Percentiles rank a stretch among this genome's conserved stretches.
These are phyloP conservation scores for Drosophila phalerata DNA, from an alignment of 2,888 invertebrate species.

Conservation along the genomic window DNA sequence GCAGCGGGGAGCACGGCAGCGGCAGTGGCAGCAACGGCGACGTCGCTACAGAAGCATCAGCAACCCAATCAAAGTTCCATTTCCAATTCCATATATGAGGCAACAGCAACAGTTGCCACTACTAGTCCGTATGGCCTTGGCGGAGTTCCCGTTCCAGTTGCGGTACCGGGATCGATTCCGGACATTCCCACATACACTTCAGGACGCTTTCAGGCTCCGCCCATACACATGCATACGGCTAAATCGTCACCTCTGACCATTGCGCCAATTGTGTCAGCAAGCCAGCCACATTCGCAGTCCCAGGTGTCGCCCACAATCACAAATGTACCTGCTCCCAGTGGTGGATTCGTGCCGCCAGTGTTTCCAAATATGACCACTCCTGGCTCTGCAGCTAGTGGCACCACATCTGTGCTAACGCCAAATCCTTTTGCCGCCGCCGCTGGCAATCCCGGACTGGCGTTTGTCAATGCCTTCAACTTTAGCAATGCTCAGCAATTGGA, in stretches of 20 bases:
- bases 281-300: slow-evolving; percentile 37
- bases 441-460: slow-evolving; percentile 53
- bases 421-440: slow-evolving; percentile 73
- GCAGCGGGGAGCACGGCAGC: slow-evolving; percentile 19
- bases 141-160: slow-evolving; percentile 45
- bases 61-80: slow-evolving; percentile 40
- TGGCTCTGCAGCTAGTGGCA: slow-evolving; percentile 29
- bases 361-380: slow-evolving; percentile 65
- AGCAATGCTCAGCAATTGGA: slow-evolving; percentile 77
- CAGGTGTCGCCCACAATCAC: slow-evolving; percentile 72
- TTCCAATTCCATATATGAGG: slow-evolving; percentile 45
- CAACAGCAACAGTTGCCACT: slow-evolving; percentile 38
- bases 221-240: slow-evolving; percentile 59
- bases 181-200: slow-evolving; percentile 64
- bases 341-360: slow-evolving; percentile 77
- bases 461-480: slow-evolving; percentile 69
- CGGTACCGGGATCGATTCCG: slow-evolving; percentile 42
- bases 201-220: slow-evolving; percentile 80
- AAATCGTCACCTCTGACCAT: slow-evolving; percentile 62
- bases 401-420: slow-evolving; percentile 77
- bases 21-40: slow-evolving; percentile 35
- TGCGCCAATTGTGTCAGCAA: slow-evolving; percentile 46
- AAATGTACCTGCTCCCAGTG: slow-evolving; percentile 82
- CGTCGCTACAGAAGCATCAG: slow-evolving; percentile 51
- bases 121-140: slow-evolving; percentile 62